phyloP scores from a whole-genome alignment of 2,113 vertebrate genomes.

The Zapus hudsonius region DNA sequence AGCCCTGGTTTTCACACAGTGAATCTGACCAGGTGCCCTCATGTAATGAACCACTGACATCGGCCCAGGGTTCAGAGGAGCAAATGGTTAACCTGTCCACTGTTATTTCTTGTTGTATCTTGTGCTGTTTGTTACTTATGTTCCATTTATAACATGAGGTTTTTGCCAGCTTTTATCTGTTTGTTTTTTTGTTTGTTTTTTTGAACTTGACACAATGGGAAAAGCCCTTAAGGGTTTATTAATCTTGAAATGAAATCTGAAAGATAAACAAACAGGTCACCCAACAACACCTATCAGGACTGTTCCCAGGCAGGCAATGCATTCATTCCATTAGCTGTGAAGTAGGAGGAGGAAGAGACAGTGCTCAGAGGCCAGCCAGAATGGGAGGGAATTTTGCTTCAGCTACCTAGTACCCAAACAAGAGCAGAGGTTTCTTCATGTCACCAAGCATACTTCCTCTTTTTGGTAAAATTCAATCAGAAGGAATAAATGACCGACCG shows the following conservation, averaged over 20 bases:
- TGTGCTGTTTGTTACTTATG: conserved; percentile 36
- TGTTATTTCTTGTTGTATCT: conserved; percentile 48
- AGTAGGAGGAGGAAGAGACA: background rate
- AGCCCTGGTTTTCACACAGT: background rate
- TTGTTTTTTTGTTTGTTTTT: background rate
- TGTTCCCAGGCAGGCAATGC: conserved; percentile 27
- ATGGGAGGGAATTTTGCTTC: background rate
- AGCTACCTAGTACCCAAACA: background rate
- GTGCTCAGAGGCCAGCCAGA: background rate
- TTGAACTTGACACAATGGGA: conserved; percentile 67
- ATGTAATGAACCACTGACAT: background rate
- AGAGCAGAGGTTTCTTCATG: background rate
- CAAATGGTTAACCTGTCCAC: background rate
- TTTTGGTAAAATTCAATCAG: background rate
- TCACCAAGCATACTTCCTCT: background rate
- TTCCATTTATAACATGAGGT: conserved; percentile 58
- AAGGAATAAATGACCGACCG: background rate
- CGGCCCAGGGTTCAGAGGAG: background rate
- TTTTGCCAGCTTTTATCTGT: conserved; percentile 67
- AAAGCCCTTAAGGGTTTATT: conserved; percentile 75
- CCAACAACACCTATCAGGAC: background rate
- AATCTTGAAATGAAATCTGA: conserved; percentile 71
- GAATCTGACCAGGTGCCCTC: background rate
- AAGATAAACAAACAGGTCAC: conserved; percentile 54
- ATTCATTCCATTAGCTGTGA: background rate